A percentile compares a stretch with the other conserved stretches of the same genome.
phyloP scores from a whole-genome alignment of 2,113 vertebrate species.

The Halichoerus grypus region DNA sequence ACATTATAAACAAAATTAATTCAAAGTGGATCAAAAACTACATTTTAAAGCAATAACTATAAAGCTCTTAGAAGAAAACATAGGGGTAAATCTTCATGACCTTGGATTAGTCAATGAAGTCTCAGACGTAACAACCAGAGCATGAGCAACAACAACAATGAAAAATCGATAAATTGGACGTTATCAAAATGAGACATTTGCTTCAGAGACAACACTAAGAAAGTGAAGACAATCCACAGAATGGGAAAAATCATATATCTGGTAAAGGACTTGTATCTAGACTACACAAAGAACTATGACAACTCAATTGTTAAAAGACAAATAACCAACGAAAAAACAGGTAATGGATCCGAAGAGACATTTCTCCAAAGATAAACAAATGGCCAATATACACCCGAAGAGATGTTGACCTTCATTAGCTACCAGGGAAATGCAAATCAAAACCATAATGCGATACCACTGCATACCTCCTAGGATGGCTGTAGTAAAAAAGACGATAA shows the following conservation, averaged over 20 bases:
- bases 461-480: not conserved
- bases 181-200: not conserved
- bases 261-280: not conserved
- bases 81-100: not conserved
- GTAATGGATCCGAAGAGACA: not conserved
- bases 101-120: not conserved
- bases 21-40: not conserved
- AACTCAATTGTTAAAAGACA: not conserved
- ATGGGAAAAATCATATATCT: not conserved
- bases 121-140: not conserved
- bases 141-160: not conserved
- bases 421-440: not conserved
- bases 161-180: not conserved
- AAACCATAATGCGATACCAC: not conserved
- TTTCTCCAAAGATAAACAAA: constrained; percentile 8
- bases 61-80: constrained; percentile 27
- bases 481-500: not conserved
- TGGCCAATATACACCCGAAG: not conserved
- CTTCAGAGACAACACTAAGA: not conserved
- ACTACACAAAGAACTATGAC: not conserved
- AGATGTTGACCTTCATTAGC: not conserved
- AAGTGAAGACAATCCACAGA: not conserved
- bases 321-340: not conserved
- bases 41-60: not conserved
- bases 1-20: not conserved